Conservation (phyloP, 2,888 invertebrate genomes). For the Mantis religiosa region DNA sequence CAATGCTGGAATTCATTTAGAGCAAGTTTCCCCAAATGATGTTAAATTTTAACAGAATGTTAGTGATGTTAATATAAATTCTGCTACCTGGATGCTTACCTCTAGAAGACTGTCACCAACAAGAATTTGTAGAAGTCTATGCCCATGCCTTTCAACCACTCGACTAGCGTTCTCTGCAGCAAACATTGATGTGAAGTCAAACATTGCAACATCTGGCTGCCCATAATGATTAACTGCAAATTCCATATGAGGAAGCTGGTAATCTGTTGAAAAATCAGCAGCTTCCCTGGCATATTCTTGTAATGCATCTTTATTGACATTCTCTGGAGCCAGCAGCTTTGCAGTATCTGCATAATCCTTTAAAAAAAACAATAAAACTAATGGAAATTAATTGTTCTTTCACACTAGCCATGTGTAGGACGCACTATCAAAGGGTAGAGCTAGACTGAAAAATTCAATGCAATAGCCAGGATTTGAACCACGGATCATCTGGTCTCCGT, state of each 20-base stretch:
- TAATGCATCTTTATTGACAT: slow-evolving; percentile 85
- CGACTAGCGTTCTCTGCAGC: slow-evolving; percentile 93
- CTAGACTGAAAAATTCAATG: too few relatives aligned
- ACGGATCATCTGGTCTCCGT: too few relatives aligned
- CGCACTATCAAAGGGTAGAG: too few relatives aligned
- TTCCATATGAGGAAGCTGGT: slow-evolving; percentile 79
- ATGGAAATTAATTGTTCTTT: too few relatives aligned
- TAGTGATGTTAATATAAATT: too few relatives aligned
- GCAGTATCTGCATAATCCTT: slow-evolving; percentile 90
- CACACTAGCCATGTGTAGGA: too few relatives aligned
- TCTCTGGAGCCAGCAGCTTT: slow-evolving; percentile 77
- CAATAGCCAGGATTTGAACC: too few relatives aligned
- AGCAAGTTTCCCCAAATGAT: too few relatives aligned
- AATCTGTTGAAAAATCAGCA: slow-evolving; percentile 88
- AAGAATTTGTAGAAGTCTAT: slow-evolving; percentile 78
- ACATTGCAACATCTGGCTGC: slow-evolving; percentile 95
- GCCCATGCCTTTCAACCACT: slow-evolving; percentile 70
- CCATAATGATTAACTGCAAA: slow-evolving; percentile 98
- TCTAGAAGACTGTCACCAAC: slow-evolving; percentile 96
- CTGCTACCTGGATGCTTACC: slow-evolving; percentile 44
- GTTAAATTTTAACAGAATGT: too few relatives aligned
- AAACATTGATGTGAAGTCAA: slow-evolving; percentile 99
- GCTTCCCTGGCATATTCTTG: slow-evolving; percentile 91
- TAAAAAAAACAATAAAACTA: slow-evolving; percentile 23
- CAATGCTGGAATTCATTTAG: too few relatives aligned